Evolutionary conservation across 2,113 vertebrate genomes (phyloP), one percentile per base, ranked within the genome.

Genomic region (Chascanopsetta lugubris): DNA sequence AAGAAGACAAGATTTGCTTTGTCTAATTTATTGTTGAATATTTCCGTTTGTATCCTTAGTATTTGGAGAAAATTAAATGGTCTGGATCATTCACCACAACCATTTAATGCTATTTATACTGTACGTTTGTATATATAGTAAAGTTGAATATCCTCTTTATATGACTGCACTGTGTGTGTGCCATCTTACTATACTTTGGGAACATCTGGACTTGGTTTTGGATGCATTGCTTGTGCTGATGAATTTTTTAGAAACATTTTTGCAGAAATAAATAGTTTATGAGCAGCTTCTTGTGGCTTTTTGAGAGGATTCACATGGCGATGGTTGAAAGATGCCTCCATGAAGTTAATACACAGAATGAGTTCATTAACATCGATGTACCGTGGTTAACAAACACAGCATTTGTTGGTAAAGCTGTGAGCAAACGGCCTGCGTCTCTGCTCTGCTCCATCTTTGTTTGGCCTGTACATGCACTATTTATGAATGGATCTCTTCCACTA

Each of bases 11-110:
- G 15, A 48, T 70, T 20, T 1, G 2, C 54, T 62, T 70, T 70
- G 24, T 72, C 15, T 90, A 90, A 90, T 81, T 87, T 89, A 89
- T 90, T 90, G 66, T 65, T 15, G 9, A 77, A 64, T 51, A 55
- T 83, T 85, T 82, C 20, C 79, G 40, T 77, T 36, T 68, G 24
- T 49, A 15, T 64, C 9, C 12, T 55, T 15, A 30, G 50, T 18
- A 29, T 65, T 69, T 76, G 38, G 27, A 75, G 26, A 46, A 20
- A 53, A 72, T 70, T 24, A 38, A 64, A 67, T 15, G 1, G 9
- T 56, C 59, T 60, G 34, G 18, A 64, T 17, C 20, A 38, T 46
- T 5, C n/a, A 6, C 15, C 56, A 22, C n/a, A 24, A 43, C 12
- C n/a, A 43, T 2, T 29, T 10, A 13, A 20, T 29, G 5, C 13